phyloP scores from a whole-genome alignment of 1,140 invertebrate species.

The Macrotrachela quadricornifera region DNA sequence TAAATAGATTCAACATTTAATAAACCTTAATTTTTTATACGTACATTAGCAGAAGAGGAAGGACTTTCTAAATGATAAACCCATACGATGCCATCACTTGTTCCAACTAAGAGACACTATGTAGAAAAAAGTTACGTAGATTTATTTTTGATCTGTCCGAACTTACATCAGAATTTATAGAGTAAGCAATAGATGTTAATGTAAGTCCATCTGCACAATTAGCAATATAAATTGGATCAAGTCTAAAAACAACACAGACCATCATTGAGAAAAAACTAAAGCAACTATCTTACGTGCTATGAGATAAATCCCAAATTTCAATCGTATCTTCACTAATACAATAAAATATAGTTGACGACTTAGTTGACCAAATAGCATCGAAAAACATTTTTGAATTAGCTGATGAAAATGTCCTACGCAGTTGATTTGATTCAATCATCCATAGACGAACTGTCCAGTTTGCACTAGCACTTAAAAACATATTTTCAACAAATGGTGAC shows the following conservation, averaged over 20 bases:
- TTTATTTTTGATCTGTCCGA: background rate
- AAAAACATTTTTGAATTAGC: slow-evolving; percentile 25
- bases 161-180: slow-evolving; percentile 24
- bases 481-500: slow-evolving; percentile 25
- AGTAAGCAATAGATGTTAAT: slow-evolving; percentile 21
- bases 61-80: slow-evolving; percentile 24
- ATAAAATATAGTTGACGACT: slow-evolving; percentile 26
- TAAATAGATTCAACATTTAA: too few species aligned
- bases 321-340: slow-evolving; percentile 25
- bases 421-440: slow-evolving; percentile 22
- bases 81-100: slow-evolving; percentile 26
- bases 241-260: slow-evolving; percentile 10
- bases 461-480: slow-evolving; percentile 28
- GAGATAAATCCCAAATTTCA: slow-evolving; percentile 27
- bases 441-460: slow-evolving; percentile 30
- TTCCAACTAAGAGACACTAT: slow-evolving; percentile 26
- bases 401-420: slow-evolving; percentile 24
- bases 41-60: slow-evolving; percentile 10
- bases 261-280: background rate
- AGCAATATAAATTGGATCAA: slow-evolving; percentile 23
- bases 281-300: slow-evolving; percentile 25
- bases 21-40: too few species aligned
- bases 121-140: background rate
- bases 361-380: slow-evolving; percentile 26
- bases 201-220: slow-evolving; percentile 17